These are phyloP conservation scores for Champsocephalus gunnari DNA, from an alignment of 2,797 vertebrate genomes.

Conservation along the genomic window DNA sequence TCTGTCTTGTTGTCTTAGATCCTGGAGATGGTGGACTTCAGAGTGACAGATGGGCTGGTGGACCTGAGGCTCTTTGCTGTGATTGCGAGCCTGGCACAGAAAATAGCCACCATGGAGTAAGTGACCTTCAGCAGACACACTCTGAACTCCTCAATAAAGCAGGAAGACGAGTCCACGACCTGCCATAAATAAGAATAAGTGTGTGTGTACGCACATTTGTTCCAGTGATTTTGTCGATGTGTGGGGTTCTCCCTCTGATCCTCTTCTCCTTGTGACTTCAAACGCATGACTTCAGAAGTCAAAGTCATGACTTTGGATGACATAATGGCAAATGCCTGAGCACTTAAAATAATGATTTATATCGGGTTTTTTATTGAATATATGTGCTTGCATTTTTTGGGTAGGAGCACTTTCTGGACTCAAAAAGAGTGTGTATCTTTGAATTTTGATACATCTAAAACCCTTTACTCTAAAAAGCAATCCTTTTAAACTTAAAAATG, in stretches of 20 bases:
- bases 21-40: constrained; percentile 94
- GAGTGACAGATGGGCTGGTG: constrained; percentile 94
- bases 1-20: constrained; percentile 82
- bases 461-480: too few relatives aligned
- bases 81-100: constrained; percentile 92
- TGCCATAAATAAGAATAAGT: constrained; percentile 67
- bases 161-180: constrained; percentile 66
- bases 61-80: constrained; percentile 93
- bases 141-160: constrained; percentile 31
- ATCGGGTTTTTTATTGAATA: too few relatives aligned
- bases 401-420: too few relatives aligned
- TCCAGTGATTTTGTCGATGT: constrained; percentile 51
- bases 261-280: constrained; percentile 5
- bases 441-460: too few relatives aligned
- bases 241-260: constrained; percentile 64
- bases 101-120: constrained; percentile 93
- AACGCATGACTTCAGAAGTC: constrained; percentile 15
- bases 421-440: too few relatives aligned
- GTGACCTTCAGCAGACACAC: constrained; percentile 69
- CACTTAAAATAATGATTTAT: neutral
- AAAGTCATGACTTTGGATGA: neutral
- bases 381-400: too few relatives aligned
- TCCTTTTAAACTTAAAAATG: too few relatives aligned
- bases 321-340: neutral
- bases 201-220: constrained; percentile 61